Base-by-base conservation (phyloP, 2,888 invertebrate species). In the Drosophila mimetica region DNA sequence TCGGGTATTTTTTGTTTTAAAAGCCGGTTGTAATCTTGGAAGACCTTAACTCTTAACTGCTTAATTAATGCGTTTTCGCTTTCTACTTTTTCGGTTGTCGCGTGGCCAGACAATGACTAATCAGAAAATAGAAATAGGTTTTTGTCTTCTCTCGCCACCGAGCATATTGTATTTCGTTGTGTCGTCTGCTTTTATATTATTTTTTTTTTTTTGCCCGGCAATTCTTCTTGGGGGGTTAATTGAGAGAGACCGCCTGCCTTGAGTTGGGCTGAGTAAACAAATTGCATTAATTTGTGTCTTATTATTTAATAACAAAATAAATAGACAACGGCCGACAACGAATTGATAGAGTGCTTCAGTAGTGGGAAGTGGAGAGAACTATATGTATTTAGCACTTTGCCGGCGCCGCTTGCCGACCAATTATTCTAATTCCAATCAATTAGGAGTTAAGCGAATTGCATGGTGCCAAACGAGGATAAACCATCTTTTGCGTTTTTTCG, bases 281-380 rank as follows among this genome's bases (percentile, higher is more conserved):
- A 86, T 78, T 82, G 77, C 77, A 78, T 71, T 86, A 86, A 83
- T 86, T 86, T 79, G 86, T 75, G 84, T 79, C 86, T 80, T 83
- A 80, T 84, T 84, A 83, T 80, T 84, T 84, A 82, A 82, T 84
- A 83, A 80, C 81, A 70, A 86, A 84, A 79, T 86, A 86, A 86
- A 79, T 81, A 86, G 69, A 83, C 65, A 67, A 79, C 74, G 66
- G 72, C 70, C 76, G 74, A 61, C 78, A 76, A 14, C 36, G 50
- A 79, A 79, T 79, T 72, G 76, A 72, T 71, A 34, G 60, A 30
- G 63, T 60, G 41, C 41, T 32, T 6, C 11, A 36, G 30, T n/a
- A 36, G 30, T 13, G 18, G 50, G 50, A 34, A 48, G 44, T 39
- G 32, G 44, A 25, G 53, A 7, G 13, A 5, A 4, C 2, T 1